Evolutionary conservation across 2,113 vertebrate species (phyloP).

Genomic region (Syrrhaptes paradoxus): DNA sequence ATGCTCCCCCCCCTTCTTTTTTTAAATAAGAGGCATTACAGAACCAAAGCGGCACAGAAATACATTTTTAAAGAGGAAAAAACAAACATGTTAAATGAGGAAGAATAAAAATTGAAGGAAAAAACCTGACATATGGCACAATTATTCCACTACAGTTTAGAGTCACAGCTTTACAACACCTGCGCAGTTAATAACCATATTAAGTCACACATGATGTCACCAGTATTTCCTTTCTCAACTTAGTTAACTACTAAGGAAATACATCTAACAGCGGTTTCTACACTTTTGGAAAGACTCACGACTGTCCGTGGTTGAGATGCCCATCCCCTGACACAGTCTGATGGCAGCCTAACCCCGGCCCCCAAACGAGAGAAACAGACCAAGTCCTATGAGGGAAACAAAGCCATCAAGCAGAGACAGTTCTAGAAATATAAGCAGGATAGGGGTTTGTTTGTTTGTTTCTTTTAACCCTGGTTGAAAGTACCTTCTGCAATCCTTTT

Average conservation of each 20-base stretch:
- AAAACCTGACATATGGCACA: not conserved
- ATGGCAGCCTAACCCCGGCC: not conserved
- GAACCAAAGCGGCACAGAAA: not conserved
- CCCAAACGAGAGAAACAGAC: not conserved
- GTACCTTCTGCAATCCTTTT: not conserved
- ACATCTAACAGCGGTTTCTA: not conserved
- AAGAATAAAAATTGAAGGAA: not conserved
- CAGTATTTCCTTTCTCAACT: slow-evolving; percentile 23
- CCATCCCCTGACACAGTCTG: not conserved
- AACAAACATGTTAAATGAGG: not conserved
- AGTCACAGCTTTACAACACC: slow-evolving; percentile 60
- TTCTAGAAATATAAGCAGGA: not conserved
- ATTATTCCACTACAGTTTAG: slow-evolving; percentile 45
- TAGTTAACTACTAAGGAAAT: not conserved
- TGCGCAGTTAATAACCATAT: not conserved
- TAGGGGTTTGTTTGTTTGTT: not conserved
- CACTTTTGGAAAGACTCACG: not conserved
- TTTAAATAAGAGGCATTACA: not conserved
- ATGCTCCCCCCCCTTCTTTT: not conserved
- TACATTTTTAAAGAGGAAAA: not conserved
- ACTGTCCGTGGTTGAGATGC: not conserved
- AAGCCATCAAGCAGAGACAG: not conserved
- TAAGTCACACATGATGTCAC: slow-evolving; percentile 45
- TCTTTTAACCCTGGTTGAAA: not conserved
- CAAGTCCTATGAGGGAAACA: not conserved